phyloP scores from a whole-genome alignment of 2,113 vertebrate species.

The Microtus ochrogaster region DNA sequence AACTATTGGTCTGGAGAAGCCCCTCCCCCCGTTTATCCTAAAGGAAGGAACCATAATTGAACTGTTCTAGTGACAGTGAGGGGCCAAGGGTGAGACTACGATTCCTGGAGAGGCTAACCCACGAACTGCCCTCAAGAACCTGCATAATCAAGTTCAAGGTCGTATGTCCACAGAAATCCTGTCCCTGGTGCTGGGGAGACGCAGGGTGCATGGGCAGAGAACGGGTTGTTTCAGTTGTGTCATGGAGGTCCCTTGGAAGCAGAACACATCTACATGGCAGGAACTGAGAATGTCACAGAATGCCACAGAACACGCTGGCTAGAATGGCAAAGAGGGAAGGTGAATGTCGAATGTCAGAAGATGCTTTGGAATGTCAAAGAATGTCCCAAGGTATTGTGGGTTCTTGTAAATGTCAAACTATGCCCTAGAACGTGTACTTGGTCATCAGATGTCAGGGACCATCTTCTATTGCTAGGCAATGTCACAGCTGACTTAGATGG shows the following conservation, averaged over 20 bases:
- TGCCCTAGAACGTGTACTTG: not conserved
- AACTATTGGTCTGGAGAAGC: not conserved
- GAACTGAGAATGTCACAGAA: slow-evolving; percentile 61
- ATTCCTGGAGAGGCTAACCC: not conserved
- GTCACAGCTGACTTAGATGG: not conserved
- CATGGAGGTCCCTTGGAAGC: slow-evolving; percentile 2
- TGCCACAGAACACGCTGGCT: not conserved
- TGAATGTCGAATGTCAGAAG: slow-evolving; percentile 69
- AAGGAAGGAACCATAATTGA: not conserved
- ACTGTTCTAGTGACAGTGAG: not conserved
- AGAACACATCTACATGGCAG: not conserved
- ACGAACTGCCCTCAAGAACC: not conserved
- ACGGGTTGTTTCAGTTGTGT: not conserved
- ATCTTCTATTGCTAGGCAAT: not conserved
- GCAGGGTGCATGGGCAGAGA: not conserved
- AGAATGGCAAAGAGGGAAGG: not conserved
- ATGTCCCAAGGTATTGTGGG: slow-evolving; percentile 26
- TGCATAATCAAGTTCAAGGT: not conserved
- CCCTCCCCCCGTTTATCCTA: not conserved
- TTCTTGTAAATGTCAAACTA: slow-evolving; percentile 65
- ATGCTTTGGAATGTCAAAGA: slow-evolving; percentile 68
- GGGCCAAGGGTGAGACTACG: not conserved
- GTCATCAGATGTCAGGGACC: slow-evolving; percentile 61
- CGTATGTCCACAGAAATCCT: not conserved
- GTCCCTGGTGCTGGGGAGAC: not conserved